These are phyloP conservation scores for Rhabdophis nuchalis DNA, from an alignment of 2,797 vertebrate species.

Conservation along the genomic window DNA sequence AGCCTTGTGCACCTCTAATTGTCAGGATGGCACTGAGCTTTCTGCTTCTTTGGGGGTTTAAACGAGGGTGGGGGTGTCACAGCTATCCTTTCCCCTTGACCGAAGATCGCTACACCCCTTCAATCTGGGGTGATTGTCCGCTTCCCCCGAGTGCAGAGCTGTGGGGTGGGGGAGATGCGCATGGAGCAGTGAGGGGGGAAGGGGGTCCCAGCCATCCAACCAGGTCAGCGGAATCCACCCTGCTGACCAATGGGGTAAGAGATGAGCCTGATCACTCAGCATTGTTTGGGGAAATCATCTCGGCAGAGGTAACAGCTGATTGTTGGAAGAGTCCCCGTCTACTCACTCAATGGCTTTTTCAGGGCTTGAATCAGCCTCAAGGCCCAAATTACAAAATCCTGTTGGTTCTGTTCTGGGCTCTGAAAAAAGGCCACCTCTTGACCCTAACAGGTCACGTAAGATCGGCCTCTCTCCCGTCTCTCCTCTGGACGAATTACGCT, in stretches of 20 bases:
- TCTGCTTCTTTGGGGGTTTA: neutral
- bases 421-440: neutral
- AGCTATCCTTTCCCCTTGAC: neutral
- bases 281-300: neutral
- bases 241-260: neutral
- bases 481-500: fast-evolving
- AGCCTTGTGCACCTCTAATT: neutral
- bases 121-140: neutral
- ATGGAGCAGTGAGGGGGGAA: neutral
- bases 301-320: neutral
- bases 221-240: neutral
- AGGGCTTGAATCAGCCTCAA: neutral
- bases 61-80: neutral
- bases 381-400: neutral
- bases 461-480: neutral
- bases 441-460: no score
- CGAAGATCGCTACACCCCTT: neutral
- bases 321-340: neutral
- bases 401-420: neutral
- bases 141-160: neutral
- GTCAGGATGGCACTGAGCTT: neutral
- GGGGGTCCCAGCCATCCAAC: neutral
- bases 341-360: neutral
- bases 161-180: no score
- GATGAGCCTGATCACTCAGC: neutral